Base-by-base conservation (phyloP, 2,113 vertebrate species). In the Alethe diademata region DNA sequence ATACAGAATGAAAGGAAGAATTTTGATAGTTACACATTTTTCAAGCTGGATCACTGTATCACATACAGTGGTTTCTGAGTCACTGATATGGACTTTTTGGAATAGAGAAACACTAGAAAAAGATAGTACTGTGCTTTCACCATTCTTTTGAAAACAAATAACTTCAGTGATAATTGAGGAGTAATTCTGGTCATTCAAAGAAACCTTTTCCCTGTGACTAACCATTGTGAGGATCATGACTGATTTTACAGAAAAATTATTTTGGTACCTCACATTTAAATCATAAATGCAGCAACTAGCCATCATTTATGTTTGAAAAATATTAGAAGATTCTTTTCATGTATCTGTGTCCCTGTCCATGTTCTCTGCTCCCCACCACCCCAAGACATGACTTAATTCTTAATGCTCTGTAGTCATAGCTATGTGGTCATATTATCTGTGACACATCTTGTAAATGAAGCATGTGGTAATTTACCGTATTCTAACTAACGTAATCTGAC, bases 141-240 rank as follows among this genome's bases (percentile, higher is more conserved):
- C 17, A 24, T 78, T 94, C 50, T 81, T 75, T 65, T 83, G 47
- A 90, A 91, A 87, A 66, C 23, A 75, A 73, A 25, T 65, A 60
- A 61, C 33, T 76, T 36, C 4, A 64, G 5, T n/a, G 33, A 48
- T 33, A 50, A 24, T 11, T 66, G 36, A 91, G 20, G 14, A 51
- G 24, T 56, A 60, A 81, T 76, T 88, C 33, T 69, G 40, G 28
- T 78, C 19, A 53, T 62, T 90, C 38, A 78, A 0, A 54, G 19
- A 54, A 86, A 69, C 29, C 11, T 82, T 66, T 45, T 19, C 35
- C 28, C 12, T 74, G 1, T n/a, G 25, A 71, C 54, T 51, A 66
- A 86, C 45, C 4, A n/a, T 58, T 76, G 15, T 23, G 23, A 85
- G 19, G 12, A 36, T 70, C 19, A 6, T 50, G 43, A 60, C 26